Percentiles rank a stretch among this genome's conserved stretches.
Evolutionary conservation across 2,888 invertebrate genomes (phyloP).

Genomic region (Thecophora atra): DNA sequence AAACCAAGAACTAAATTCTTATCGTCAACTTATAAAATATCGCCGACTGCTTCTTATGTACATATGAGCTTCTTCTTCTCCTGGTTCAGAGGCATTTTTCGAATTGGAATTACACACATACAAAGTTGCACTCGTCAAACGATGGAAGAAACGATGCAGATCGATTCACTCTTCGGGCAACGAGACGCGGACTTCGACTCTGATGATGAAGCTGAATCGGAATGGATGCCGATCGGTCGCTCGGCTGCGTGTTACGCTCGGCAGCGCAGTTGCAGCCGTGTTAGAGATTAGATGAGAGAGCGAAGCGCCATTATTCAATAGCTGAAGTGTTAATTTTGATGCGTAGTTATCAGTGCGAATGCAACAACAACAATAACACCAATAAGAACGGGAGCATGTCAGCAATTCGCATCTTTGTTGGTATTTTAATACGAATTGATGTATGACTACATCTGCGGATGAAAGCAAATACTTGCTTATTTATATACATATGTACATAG

Average conservation of each 20-base stretch:
- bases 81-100: not conserved
- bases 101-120: no score
- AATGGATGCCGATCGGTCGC: not conserved
- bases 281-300: no score
- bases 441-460: not conserved
- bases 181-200: not conserved
- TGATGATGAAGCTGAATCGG: not conserved
- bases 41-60: not conserved
- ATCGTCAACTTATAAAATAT: slow-evolving; percentile 21
- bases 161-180: not conserved
- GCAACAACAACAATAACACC: slow-evolving; percentile 3
- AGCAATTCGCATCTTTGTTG: not conserved
- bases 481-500: slow-evolving; percentile 10
- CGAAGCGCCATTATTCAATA: slow-evolving; percentile 24
- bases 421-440: slow-evolving; percentile 1
- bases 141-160: no score
- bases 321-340: slow-evolving; percentile 38
- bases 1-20: slow-evolving; percentile 21
- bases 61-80: not conserved
- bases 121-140: no score
- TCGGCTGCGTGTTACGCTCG: no score
- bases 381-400: not conserved
- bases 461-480: not conserved
- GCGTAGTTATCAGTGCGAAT: slow-evolving; percentile 32
- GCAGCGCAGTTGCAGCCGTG: no score